Evolutionary conservation across 1,140 invertebrate genomes (phyloP).

Genomic region (Solenopsis fugax): DNA sequence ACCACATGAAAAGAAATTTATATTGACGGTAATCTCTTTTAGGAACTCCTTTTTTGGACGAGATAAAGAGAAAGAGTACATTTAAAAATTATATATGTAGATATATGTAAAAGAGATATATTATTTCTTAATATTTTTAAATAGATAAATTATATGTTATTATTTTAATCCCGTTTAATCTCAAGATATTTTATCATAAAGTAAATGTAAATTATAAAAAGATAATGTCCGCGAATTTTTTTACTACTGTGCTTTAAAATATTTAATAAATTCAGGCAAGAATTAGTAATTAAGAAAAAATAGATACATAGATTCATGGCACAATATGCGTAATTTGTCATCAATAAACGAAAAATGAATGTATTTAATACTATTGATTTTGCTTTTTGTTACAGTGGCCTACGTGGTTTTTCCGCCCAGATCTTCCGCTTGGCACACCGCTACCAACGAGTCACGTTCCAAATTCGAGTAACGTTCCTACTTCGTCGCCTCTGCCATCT

Average conservation of each 20-base stretch:
- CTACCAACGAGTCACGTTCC: constrained; percentile 68
- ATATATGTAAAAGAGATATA: not conserved
- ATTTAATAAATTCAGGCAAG: not conserved
- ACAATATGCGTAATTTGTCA: not conserved
- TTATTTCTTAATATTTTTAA: not conserved
- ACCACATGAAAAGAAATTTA: constrained; percentile 2
- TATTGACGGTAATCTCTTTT: not conserved
- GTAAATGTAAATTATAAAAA: not conserved
- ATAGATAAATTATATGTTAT: not conserved
- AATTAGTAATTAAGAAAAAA: not conserved
- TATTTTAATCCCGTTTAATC: not conserved
- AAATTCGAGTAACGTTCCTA: constrained; percentile 75
- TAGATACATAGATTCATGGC: not conserved
- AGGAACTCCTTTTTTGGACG: not conserved
- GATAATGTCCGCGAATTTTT: not conserved
- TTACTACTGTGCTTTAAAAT: not conserved
- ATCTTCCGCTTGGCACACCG: constrained; percentile 74
- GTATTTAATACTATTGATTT: not conserved
- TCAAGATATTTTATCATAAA: not conserved
- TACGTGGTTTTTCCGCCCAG: constrained; percentile 83
- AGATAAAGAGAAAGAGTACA: not conserved
- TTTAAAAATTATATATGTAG: not conserved
- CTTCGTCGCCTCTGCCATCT: constrained; percentile 72
- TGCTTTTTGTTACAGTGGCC: constrained; percentile 80
- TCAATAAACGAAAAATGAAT: not conserved